Evolutionary conservation across 2,888 invertebrate genomes (phyloP), one percentile per base, ranked within the genome.

Genomic region (Parapristionchus giblindavisi): DNA sequence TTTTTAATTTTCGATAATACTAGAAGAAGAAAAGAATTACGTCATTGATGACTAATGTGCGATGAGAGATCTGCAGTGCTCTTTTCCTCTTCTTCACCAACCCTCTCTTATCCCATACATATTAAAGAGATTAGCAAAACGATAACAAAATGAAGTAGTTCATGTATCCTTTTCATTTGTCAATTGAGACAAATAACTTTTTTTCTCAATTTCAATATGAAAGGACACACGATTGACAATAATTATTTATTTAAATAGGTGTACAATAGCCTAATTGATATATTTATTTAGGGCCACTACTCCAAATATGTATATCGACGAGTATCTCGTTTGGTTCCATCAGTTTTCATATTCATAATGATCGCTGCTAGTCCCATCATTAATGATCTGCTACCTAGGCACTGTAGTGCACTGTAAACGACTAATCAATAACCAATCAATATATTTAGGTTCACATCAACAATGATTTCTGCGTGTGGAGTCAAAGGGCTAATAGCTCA

Each of bases 391-490:
- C 75, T 85, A 36, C 85, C 85, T 5, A 76, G 84, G 76, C 81
- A 56, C 43, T 75, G 34, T 56, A 71, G 11, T 17, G 24, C 27
- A 8, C 11, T 1, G 3, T 1, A 43, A 17, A 14, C n/a, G n/a
- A n/a, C n/a, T n/a, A n/a, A n/a, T n/a, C n/a, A n/a, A n/a, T n/a
- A n/a, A n/a, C n/a, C n/a, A n/a, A n/a, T n/a, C n/a, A n/a, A n/a
- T n/a, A n/a, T n/a, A n/a, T n/a, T n/a, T n/a, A 82, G 84, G 24
- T 86, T 83, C 78, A 70, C 80, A 34, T 74, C 78, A 8, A 81
- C 87, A 21, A 87, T 87, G 85, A 80, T 84, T 48, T 81, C 83
- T 3, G 78, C 79, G 2, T 87, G 87, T 76, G 84, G 84, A 17
- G 76, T 79, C 29, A 68, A 63, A 48, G 84, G 84, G 5, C 74